A percentile compares a stretch with the other conserved stretches of the same genome.
Conservation (phyloP, 23 tunicate genomes). For the Phallusia fumigata region DNA sequence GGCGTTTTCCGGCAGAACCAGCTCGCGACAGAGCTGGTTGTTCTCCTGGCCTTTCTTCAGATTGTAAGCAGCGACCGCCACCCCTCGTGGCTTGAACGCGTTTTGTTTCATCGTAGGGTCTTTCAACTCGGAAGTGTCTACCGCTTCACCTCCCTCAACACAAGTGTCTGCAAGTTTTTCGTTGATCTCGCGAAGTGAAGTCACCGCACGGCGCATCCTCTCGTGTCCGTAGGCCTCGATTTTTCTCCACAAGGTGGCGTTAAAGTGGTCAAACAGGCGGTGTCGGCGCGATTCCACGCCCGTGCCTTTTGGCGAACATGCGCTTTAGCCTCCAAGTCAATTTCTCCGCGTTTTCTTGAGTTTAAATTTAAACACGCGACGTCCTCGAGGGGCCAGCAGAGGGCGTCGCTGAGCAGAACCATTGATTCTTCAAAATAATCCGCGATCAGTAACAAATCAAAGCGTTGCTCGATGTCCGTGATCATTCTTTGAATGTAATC, state of each 20-base stretch:
- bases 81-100: constrained; percentile 30
- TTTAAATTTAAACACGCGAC: constrained; percentile 39
- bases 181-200: not conserved
- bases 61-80: constrained; percentile 32
- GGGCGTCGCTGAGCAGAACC: constrained; percentile 28
- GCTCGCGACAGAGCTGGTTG: not conserved
- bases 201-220: constrained; percentile 17
- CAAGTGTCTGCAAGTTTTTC: constrained; percentile 5
- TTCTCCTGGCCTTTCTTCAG: constrained; percentile 18
- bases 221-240: constrained; percentile 29
- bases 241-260: constrained; percentile 46
- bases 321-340: constrained; percentile 25
- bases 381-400: constrained; percentile 45
- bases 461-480: constrained; percentile 14
- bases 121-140: constrained; percentile 4
- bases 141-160: constrained; percentile 26
- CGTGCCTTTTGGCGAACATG: constrained; percentile 31
- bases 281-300: constrained; percentile 50
- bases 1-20: constrained; percentile 25
- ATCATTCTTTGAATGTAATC: constrained; percentile 22
- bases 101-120: not conserved
- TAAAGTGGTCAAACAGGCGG: constrained; percentile 53
- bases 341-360: not conserved
- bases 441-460: constrained; percentile 41
- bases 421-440: constrained; percentile 45